phyloP scores from a whole-genome alignment of 1,140 invertebrate genomes.

The Propsilocerus akamusi region DNA sequence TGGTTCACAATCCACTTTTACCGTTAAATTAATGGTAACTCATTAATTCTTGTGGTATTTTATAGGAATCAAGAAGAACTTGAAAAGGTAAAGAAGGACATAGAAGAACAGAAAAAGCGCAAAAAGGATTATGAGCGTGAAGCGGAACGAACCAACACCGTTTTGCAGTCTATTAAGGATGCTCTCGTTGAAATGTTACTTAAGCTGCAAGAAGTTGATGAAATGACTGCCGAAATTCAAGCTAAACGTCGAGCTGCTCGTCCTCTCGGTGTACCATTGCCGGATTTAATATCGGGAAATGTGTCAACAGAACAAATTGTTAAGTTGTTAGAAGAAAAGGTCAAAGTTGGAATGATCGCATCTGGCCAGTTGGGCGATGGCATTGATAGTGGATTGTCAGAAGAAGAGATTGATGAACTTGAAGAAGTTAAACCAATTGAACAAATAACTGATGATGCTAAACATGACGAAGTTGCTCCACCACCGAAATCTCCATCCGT shows the following conservation, averaged over 20 bases:
- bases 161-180: constrained; percentile 30
- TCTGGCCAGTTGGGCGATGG: background rate
- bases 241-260: constrained; percentile 5
- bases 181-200: constrained; percentile 23
- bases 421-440: constrained; percentile 17
- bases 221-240: constrained; percentile 16
- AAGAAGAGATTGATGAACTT: constrained; percentile 17
- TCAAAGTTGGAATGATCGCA: background rate
- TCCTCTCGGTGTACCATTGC: background rate
- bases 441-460: constrained; percentile 5
- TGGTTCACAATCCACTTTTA: background rate
- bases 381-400: background rate
- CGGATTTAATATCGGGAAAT: background rate
- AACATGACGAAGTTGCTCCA: constrained; percentile 12
- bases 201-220: constrained; percentile 23
- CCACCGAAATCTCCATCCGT: constrained; percentile 10
- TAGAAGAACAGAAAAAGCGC: constrained; percentile 27
- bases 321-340: constrained; percentile 1
- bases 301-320: background rate
- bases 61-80: constrained; percentile 45
- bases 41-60: constrained; percentile 5
- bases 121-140: constrained; percentile 23
- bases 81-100: constrained; percentile 34
- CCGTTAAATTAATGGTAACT: background rate
- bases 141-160: constrained; percentile 26